Base-by-base conservation (phyloP, 2,113 vertebrate genomes). In the Verasper variegatus region DNA sequence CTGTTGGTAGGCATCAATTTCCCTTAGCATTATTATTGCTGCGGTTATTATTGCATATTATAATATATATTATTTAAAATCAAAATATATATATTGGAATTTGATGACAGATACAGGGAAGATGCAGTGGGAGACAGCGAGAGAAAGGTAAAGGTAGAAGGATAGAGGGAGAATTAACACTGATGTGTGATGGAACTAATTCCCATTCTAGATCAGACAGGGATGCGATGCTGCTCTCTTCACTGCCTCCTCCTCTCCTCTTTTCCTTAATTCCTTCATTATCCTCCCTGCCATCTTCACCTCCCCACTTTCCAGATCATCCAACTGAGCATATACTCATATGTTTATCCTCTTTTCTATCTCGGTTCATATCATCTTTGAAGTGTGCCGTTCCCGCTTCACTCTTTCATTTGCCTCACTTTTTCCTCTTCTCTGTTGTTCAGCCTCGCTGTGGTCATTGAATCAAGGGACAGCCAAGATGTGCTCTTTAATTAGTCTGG, bases 121-220 rank as follows among this genome's bases (percentile, higher is more conserved):
- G 18, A 51, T 51, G 47, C 17, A 51, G 15, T 17, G 47, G 18
- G 47, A 51, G 4, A 51, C 47, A 51, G 47, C 6, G 15, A 42
- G 12, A 4, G 3, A 24, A 6, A 5, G 47, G 18, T 12, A 21
- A 62, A 70, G 52, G 66, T 40, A 72, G 64, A 72, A 51, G 18
- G 47, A 68, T 4, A 31, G 57, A 68, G 71, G 51, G 67, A 85
- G 37, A 83, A 76, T 70, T 80, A 88, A 85, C 55, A 75, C 37
- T 68, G 61, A 75, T 70, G 80, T 83, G 73, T 71, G 89, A 89
- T 85, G 60, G 77, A 87, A 91, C 86, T 89, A 86, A 91, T 81
- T 87, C 71, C 64, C 67, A 81, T 82, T 88, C 71, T 75, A 68
- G 59, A 82, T 88, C 80, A 76, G 74, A 78, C 67, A 76, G 62